Evolutionary conservation across 2,888 invertebrate species (phyloP).

Genomic region (Oscheius sp.): DNA sequence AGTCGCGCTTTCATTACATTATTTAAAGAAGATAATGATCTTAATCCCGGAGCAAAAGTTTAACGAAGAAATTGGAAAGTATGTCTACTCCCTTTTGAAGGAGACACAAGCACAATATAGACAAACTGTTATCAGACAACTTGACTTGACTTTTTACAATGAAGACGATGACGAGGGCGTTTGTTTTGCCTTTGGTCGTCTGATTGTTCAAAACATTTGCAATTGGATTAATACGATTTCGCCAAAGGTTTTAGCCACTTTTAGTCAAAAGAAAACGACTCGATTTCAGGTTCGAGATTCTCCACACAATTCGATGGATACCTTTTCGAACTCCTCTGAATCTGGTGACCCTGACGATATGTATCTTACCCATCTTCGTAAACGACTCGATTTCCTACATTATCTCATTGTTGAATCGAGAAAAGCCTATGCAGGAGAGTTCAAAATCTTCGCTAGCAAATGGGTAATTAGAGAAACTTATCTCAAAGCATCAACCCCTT

Average conservation of each 20-base stretch:
- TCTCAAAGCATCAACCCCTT: neutral
- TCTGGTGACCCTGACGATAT: neutral
- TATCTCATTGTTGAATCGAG: neutral
- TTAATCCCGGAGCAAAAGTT: neutral
- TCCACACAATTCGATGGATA: neutral
- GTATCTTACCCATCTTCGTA: neutral
- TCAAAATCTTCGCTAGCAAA: neutral
- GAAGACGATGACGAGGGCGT: neutral
- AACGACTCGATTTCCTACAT: conserved; percentile 3
- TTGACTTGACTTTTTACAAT: neutral
- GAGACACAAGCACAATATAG: neutral
- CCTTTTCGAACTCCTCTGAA: conserved; percentile 1
- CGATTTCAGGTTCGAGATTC: neutral
- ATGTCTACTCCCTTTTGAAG: too few species aligned
- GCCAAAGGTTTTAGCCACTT: neutral
- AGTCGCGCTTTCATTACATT: neutral
- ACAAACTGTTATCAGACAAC: neutral
- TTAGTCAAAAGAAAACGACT: neutral
- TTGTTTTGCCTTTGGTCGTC: neutral
- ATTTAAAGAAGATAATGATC: neutral
- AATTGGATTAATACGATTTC: neutral
- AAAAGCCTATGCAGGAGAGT: neutral
- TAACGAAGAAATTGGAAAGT: neutral
- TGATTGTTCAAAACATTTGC: neutral
- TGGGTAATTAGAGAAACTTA: neutral